Percentiles rank a stretch among this genome's conserved stretches.
Conservation (phyloP, 2,113 vertebrate genomes). For the Charadrius vociferus region DNA sequence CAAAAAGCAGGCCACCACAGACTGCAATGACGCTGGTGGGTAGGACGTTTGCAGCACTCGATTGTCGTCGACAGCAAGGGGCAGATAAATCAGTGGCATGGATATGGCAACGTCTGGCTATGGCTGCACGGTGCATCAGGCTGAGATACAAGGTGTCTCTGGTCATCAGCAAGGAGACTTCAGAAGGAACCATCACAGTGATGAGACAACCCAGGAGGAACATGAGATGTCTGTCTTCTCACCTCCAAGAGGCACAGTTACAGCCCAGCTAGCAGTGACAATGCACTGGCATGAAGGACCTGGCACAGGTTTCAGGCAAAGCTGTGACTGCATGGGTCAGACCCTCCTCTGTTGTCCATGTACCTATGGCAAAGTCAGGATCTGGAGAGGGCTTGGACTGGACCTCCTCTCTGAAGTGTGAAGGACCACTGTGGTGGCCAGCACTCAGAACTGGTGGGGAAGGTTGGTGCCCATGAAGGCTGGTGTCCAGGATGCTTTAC, state of each 20-base stretch:
- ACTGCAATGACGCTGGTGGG: fast-evolving
- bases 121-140: neutral
- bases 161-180: too few species aligned
- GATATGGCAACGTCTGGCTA: neutral
- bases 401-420: neutral
- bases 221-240: neutral
- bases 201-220: too few species aligned
- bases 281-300: neutral
- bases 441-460: neutral
- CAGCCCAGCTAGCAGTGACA: too few species aligned
- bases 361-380: neutral
- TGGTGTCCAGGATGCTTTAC: neutral
- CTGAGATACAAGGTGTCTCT: neutral
- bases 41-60: fast-evolving
- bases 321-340: neutral
- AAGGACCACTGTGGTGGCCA: neutral
- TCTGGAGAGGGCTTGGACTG: neutral
- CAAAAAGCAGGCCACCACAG: neutral
- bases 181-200: neutral
- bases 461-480: neutral
- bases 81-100: too few species aligned
- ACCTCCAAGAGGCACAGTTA: neutral
- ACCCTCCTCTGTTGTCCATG: fast-evolving
- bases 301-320: neutral
- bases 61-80: fast-evolving